Evolutionary conservation across 2,113 vertebrate genomes (phyloP).

Genomic region (Gambusia holbrooki): DNA sequence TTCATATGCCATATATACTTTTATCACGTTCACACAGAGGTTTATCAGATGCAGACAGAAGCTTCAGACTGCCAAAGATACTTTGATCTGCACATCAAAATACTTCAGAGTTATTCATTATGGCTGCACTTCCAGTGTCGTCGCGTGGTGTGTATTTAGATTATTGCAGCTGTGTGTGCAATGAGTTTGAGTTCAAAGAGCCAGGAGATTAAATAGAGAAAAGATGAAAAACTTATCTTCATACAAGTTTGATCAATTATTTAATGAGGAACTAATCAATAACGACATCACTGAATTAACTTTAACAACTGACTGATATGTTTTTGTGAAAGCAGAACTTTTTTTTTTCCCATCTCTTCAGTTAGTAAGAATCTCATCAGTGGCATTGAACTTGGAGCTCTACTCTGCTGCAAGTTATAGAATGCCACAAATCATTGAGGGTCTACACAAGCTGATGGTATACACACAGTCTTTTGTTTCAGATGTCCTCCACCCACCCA

Average conservation of each 20-base stretch:
- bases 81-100: conserved; percentile 47
- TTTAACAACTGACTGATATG: conserved; percentile 2
- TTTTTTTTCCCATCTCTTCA: not conserved
- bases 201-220: conserved; percentile 2
- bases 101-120: conserved; percentile 13
- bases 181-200: conserved; percentile 14
- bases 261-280: conserved; percentile 16
- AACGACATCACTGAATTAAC: conserved; percentile 14
- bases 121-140: conserved; percentile 2
- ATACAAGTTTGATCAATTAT: conserved; percentile 12
- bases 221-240: conserved; percentile 9
- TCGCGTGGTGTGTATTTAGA: conserved; percentile 6
- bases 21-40: conserved; percentile 36
- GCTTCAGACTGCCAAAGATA: conserved; percentile 31
- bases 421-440: conserved; percentile 33
- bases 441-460: conserved; percentile 31
- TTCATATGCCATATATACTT: conserved; percentile 53
- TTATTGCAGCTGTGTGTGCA: conserved; percentile 9
- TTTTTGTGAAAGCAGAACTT: not conserved
- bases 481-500: conserved; percentile 29
- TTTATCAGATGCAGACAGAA: conserved; percentile 47
- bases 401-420: conserved; percentile 25
- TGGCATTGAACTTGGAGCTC: conserved; percentile 20
- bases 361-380: not conserved
- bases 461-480: conserved; percentile 37